Evolutionary conservation across 2,888 invertebrate genomes (phyloP).

Genomic region (Netelia virgata): DNA sequence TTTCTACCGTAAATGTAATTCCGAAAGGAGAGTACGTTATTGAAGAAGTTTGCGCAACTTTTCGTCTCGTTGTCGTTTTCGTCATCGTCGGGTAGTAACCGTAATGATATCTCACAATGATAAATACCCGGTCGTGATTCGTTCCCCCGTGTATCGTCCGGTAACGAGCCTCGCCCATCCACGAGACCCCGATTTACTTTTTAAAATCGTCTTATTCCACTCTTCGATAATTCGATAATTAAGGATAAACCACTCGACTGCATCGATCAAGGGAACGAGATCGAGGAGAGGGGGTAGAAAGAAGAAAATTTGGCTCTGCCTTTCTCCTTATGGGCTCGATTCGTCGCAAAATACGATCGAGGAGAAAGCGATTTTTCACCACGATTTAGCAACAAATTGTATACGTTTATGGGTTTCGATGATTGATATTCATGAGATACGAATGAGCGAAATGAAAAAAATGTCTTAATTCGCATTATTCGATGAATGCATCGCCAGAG

Average conservation of each 20-base stretch:
- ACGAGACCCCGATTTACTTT: not conserved
- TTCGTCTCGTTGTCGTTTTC: slow-evolving; percentile 37
- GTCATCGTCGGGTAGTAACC: slow-evolving; percentile 27
- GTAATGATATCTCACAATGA: slow-evolving; percentile 37
- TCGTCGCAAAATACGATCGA: not conserved
- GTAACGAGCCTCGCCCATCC: not conserved
- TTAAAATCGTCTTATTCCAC: not conserved
- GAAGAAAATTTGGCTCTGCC: slow-evolving; percentile 27
- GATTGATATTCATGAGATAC: slow-evolving; percentile 19
- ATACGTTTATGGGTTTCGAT: slow-evolving; percentile 4
- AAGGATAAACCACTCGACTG: not conserved
- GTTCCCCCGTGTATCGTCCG: not conserved
- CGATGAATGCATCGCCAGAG: not conserved
- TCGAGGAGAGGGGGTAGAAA: not conserved
- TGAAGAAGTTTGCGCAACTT: slow-evolving; percentile 60
- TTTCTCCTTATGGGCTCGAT: slow-evolving; percentile 40
- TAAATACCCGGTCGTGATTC: slow-evolving; percentile 10
- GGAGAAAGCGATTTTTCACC: slow-evolving; percentile 41
- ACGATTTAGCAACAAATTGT: slow-evolving; percentile 8
- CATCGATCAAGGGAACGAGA: not conserved
- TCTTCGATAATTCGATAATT: slow-evolving; percentile 9
- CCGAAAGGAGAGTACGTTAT: slow-evolving; percentile 60
- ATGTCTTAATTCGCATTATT: not conserved
- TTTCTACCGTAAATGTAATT: slow-evolving; percentile 70
- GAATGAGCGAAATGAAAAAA: slow-evolving; percentile 7